Conservation (phyloP, 2,113 vertebrate species). For the Neotoma lepida region DNA sequence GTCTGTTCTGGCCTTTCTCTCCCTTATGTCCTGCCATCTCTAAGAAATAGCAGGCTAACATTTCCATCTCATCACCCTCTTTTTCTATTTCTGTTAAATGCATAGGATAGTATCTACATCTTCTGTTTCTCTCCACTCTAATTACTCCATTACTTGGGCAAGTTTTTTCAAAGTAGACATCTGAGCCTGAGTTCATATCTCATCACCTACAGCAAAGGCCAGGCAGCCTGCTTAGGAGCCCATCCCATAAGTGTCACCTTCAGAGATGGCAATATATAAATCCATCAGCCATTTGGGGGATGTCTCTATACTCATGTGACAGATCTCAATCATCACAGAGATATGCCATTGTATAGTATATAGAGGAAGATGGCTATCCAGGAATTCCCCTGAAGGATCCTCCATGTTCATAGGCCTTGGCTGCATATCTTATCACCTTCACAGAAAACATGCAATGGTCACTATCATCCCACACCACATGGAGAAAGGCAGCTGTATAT, state of each 20-base stretch:
- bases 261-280: background rate
- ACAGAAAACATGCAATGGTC: background rate
- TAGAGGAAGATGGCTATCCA: background rate
- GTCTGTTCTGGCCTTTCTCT: background rate
- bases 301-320: background rate
- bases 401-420: no score
- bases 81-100: background rate
- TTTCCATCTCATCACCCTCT: background rate
- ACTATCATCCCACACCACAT: background rate
- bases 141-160: background rate
- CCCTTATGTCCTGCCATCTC: background rate
- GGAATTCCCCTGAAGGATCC: no score
- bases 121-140: background rate
- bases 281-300: background rate
- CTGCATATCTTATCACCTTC: background rate
- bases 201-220: background rate
- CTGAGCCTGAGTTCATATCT: background rate
- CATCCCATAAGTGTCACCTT: background rate
- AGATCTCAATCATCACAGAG: no score
- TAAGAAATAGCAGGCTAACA: background rate
- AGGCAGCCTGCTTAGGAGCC: background rate
- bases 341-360: background rate
- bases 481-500: background rate
- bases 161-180: background rate
- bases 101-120: background rate